Evolutionary conservation across 2,797 vertebrate genomes (phyloP), one percentile per base, ranked within the genome.

Genomic region (Valencia hispanica): DNA sequence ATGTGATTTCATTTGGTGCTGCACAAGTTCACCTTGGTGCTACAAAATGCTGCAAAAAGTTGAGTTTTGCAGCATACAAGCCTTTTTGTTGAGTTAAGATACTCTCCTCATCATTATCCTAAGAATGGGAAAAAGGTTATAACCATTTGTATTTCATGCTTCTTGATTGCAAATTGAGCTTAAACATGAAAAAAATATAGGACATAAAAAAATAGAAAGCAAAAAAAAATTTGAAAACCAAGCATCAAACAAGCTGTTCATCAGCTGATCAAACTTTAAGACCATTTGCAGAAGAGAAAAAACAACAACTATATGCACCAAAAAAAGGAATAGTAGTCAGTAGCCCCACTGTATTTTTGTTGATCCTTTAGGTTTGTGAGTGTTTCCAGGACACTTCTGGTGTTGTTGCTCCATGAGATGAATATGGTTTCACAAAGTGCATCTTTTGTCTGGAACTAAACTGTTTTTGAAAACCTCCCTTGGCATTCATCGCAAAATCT

Each of bases 381-480:
- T 32, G 15, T 32, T 32, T 17, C 57, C 57, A 59, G 57, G 30
- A 59, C 30, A 32, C 57, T 59, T 17, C 27, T 32, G 57, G 30
- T 27, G 32, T 9, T 32, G 27, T 32, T 59, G 57, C 3, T 45
- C 43, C 6, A 32, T 59, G 30, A 18, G 57, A 18, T 59, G 57
- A 30, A 30, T 10, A 45, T 45, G 43, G 43, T 12, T 12, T 45
- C 43, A 11, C 1, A 45, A 45, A 45, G 43, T 45, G 43, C 10
- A 59, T 32, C 57, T 59, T 32, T 59, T 59, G 30, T 59, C 27
- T 59, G 57, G 30, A 59, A 59, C 30, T 18, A 30, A 59, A 8
- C 57, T 59, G 57, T 32, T 59, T 59, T 59, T 59, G 32, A 18
- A 32, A 59, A 59, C 57, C 57, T 59, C 57, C 57, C 30, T 59